Conservation (phyloP, 2,797 vertebrate genomes). For the Aythya fuligula region DNA sequence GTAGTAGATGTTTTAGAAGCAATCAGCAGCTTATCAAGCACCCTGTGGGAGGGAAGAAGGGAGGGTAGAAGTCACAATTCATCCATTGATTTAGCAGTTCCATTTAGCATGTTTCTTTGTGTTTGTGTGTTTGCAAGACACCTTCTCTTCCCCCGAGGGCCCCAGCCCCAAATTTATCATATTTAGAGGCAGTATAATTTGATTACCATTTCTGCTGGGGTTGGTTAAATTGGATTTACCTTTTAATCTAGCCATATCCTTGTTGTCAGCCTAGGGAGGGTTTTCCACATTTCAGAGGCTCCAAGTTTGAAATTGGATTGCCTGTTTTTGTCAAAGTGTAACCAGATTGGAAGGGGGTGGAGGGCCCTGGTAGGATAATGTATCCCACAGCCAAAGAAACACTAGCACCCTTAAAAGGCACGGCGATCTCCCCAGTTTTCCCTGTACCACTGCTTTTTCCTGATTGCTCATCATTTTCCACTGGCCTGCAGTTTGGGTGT, state of each 20-base stretch:
- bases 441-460: not conserved
- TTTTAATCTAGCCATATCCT: conserved; percentile 72
- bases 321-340: conserved; percentile 28
- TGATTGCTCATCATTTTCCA: not conserved
- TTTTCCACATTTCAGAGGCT: conserved; percentile 31
- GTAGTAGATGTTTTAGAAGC: conserved; percentile 68
- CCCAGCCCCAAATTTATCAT: conserved; percentile 69
- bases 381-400: not conserved
- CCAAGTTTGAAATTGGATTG: conserved; percentile 8
- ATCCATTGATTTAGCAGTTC: conserved; percentile 61
- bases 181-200: conserved; percentile 75
- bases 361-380: not conserved
- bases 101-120: conserved; percentile 65
- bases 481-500: not conserved
- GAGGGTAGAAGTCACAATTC: conserved; percentile 26
- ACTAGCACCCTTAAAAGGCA: not conserved
- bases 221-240: conserved; percentile 78
- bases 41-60: conserved; percentile 23
- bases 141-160: conserved; percentile 43
- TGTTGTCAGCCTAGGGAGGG: conserved; percentile 41
- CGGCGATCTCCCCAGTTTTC: not conserved
- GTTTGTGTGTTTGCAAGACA: conserved; percentile 61
- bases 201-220: conserved; percentile 74
- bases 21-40: conserved; percentile 71
- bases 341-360: not conserved